Base-by-base conservation (phyloP, 1,140 invertebrate species). In the Fopius arisanus region DNA sequence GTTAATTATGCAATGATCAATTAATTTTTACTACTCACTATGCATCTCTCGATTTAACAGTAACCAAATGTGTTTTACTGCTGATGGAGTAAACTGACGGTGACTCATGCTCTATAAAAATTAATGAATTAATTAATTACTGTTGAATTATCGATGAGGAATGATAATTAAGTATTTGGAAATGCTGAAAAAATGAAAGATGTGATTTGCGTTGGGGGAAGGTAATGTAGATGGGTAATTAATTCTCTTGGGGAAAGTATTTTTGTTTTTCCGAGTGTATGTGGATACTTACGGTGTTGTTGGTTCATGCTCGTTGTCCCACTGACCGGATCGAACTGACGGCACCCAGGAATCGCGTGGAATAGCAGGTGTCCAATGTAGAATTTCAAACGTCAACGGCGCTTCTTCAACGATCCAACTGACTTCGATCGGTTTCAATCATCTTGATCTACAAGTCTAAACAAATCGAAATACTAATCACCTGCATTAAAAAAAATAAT, bases 261-360 rank as follows among this genome's bases (percentile, higher is more conserved):
- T n/a, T n/a, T n/a, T n/a, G n/a, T n/a, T n/a, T n/a, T n/a, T n/a
- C n/a, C n/a, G n/a, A n/a, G n/a, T n/a, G n/a, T n/a, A n/a, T n/a
- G n/a, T n/a, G 73, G 75, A 73, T 74, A 82, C 84, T 83, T 77
- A 85, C 80, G 75, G 73, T 80, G 78, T 74, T 82, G 78, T 76
- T 83, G 80, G 79, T 81, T 87, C 86, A 87, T 87, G 82, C 80
- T 87, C 80, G 82, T 81, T 86, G 83, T 82, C 83, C 82, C 82
- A 87, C 77, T 86, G 83, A 84, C 81, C 84, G 80, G 79, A 84
- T 83, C 82, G 82, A 85, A 87, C 84, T 87, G 84, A 84, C 81
- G 82, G 85, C 85, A 85, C 83, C 81, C 81, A 82, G 85, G 79
- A 84, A 80, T 81, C 75, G 82, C 80, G 81, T 81, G 81, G 82